Percentiles rank a stretch among this genome's conserved stretches.
Evolutionary conservation across 2,113 vertebrate genomes (phyloP).

Genomic region (Nothobranchius furzeri): DNA sequence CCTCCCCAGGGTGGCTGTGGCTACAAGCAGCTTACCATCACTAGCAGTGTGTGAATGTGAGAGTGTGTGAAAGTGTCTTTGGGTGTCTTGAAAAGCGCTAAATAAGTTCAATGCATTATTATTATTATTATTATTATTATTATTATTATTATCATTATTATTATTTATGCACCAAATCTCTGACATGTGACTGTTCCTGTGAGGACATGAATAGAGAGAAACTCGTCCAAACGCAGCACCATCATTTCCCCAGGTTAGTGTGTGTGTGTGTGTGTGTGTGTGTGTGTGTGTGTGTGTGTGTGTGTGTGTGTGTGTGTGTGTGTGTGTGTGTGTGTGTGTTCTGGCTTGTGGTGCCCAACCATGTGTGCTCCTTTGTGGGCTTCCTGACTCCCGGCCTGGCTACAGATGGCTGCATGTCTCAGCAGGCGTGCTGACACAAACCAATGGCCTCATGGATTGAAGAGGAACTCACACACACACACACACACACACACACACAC

Average conservation of each 20-base stretch:
- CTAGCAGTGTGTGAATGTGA: too few species aligned
- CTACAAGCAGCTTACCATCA: too few species aligned
- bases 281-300: slow-evolving; percentile 28
- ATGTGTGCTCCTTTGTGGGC: slow-evolving; percentile 77
- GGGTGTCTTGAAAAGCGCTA: too few species aligned
- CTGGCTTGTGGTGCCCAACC: slow-evolving; percentile 61
- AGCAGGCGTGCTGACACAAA: slow-evolving; percentile 63
- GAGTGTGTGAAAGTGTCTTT: too few species aligned
- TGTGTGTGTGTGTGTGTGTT: slow-evolving; percentile 19
- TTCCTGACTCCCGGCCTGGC: slow-evolving; percentile 80
- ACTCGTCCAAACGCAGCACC: neutral
- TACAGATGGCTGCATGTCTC: slow-evolving; percentile 78
- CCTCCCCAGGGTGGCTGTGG: too few species aligned
- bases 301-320: slow-evolving; percentile 19
- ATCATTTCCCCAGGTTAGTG: neutral
- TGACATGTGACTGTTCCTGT: neutral
- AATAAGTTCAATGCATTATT: too few species aligned
- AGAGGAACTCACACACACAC: slow-evolving; percentile 11
- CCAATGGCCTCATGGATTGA: slow-evolving; percentile 52
- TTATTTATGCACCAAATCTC: neutral
- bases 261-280: neutral
- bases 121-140: too few species aligned
- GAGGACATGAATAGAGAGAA: neutral
- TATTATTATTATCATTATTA: too few species aligned
- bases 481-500: slow-evolving; percentile 26